Evolutionary conservation across 2,113 vertebrate species (phyloP).

Genomic region (Gymnorhina tibicen): DNA sequence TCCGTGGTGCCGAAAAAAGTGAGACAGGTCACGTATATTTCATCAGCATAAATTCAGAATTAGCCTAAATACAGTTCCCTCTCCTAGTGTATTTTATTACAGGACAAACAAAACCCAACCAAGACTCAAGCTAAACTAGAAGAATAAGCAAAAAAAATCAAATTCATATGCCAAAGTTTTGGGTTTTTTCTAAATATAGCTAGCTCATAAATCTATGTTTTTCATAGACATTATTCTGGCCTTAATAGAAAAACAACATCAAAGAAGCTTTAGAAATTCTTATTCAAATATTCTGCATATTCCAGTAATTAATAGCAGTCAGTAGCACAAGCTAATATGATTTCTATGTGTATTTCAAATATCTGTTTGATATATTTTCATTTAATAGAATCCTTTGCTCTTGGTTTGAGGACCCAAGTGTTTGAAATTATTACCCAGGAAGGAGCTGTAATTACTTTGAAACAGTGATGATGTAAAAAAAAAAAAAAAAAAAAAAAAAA

Average conservation of each 20-base stretch:
- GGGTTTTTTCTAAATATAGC: background rate
- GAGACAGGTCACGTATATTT: background rate
- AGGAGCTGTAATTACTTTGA: background rate
- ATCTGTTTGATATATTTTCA: background rate
- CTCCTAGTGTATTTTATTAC: background rate
- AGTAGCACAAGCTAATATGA: background rate
- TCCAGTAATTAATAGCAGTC: background rate
- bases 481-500: background rate
- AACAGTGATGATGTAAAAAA: background rate
- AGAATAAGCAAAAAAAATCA: background rate
- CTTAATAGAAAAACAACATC: background rate
- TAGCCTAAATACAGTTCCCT: background rate
- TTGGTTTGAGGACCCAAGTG: background rate
- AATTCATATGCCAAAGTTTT: background rate
- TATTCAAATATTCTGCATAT: background rate
- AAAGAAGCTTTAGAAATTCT: background rate
- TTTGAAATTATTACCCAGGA: background rate
- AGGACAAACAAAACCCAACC: background rate
- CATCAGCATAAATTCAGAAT: background rate
- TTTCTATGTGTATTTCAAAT: background rate
- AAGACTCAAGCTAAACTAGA: background rate
- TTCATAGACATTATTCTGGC: background rate
- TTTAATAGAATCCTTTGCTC: background rate
- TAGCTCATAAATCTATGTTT: background rate
- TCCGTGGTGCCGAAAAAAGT: accelerated